Percentiles rank a stretch among this genome's conserved stretches.
phyloP scores from a whole-genome alignment of 2,113 vertebrate species.

The Festucalex cinctus region DNA sequence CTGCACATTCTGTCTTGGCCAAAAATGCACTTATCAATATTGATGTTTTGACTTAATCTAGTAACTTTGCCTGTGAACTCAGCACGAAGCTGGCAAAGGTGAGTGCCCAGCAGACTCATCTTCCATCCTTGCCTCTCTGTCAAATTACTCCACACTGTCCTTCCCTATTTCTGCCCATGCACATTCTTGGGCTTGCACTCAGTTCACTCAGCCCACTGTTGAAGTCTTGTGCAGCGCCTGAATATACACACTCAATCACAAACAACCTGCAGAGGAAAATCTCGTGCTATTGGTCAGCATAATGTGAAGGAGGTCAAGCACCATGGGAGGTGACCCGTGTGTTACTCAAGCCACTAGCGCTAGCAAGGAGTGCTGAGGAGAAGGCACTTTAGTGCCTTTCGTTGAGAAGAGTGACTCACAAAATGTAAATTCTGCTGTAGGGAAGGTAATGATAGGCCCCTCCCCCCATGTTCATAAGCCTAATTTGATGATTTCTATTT shows the following conservation, averaged over 20 bases:
- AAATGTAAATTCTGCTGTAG: too few relatives aligned
- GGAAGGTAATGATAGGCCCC: background rate
- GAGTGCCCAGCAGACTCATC: conserved; percentile 6
- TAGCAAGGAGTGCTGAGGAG: conserved; percentile 29
- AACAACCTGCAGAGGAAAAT: conserved; percentile 45
- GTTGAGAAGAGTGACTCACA: background rate
- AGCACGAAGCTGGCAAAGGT: background rate
- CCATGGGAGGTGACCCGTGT: conserved; percentile 43
- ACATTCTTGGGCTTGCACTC: conserved; percentile 48
- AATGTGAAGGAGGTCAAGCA: conserved; percentile 35
- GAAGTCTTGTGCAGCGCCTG: conserved; percentile 34
- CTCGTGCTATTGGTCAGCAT: conserved; percentile 38
- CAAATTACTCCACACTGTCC: conserved; percentile 20
- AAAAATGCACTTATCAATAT: conserved; percentile 3
- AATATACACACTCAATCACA: conserved; percentile 54
- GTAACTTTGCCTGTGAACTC: background rate
- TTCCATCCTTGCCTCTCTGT: conserved; percentile 2
- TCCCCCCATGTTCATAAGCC: background rate
- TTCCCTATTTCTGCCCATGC: conserved; percentile 28
- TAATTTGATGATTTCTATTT: background rate
- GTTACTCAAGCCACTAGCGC: conserved; percentile 28
- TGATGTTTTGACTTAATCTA: conserved; percentile 3
- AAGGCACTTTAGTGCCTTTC: conserved; percentile 4
- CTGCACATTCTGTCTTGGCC: background rate
- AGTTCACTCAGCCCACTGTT: conserved; percentile 45